Percentiles rank a stretch among this genome's conserved stretches.
phyloP scores from a whole-genome alignment of 2,888 invertebrate genomes.

The Apoda limacodes region DNA sequence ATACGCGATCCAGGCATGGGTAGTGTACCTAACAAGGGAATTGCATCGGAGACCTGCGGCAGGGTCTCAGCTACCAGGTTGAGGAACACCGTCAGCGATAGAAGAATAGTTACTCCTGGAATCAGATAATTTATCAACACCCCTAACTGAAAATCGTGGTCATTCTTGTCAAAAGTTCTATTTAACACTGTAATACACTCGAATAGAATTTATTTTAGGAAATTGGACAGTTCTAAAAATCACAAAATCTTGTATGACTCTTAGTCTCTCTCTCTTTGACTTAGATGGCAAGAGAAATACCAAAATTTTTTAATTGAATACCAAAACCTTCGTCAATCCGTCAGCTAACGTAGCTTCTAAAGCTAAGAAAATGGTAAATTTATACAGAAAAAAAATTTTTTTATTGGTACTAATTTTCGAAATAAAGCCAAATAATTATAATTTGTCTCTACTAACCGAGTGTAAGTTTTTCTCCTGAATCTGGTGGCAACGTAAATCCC shows the following conservation, averaged over 20 bases:
- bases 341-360: no score
- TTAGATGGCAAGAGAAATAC: no score
- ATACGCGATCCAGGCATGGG: conserved; percentile 57
- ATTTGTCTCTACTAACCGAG: conserved; percentile 84
- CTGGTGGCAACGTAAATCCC: conserved; percentile 98
- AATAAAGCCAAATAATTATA: conserved; percentile 3
- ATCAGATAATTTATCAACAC: conserved; percentile 75
- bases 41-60: conserved; percentile 99
- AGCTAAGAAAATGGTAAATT: no score
- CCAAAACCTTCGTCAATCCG: no score
- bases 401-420: background rate
- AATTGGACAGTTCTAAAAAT: no score
- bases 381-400: background rate
- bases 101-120: conserved; percentile 99
- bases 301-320: no score
- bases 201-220: no score
- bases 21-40: conserved; percentile 97
- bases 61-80: conserved; percentile 99
- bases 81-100: conserved; percentile 99
- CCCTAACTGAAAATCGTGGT: no score
- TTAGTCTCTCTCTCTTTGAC: no score
- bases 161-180: no score
- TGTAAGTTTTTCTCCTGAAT: conserved; percentile 96
- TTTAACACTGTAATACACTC: no score
- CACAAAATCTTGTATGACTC: no score